phyloP scores from a whole-genome alignment of 2,888 invertebrate genomes.

The Perizoma affinitatum region DNA sequence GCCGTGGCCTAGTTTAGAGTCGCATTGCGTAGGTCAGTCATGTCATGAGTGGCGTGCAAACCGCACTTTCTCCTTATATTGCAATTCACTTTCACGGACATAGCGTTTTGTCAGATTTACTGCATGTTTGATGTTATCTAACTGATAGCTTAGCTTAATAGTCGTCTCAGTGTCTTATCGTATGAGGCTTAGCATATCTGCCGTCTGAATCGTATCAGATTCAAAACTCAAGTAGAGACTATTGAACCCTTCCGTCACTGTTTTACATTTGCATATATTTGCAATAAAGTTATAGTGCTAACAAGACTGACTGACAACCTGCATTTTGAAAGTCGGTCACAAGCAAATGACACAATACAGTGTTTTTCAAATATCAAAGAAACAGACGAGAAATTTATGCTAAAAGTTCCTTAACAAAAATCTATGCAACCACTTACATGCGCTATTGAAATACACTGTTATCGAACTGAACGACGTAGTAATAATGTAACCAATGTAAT shows the following conservation, averaged over 20 bases:
- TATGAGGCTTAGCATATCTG: not conserved
- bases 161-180: slow-evolving; percentile 2
- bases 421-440: slow-evolving; percentile 10
- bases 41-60: slow-evolving; percentile 50
- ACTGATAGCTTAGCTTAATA: slow-evolving; percentile 4
- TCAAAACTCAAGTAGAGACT: not conserved
- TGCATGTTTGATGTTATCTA: slow-evolving; percentile 31
- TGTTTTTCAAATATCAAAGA: slow-evolving; percentile 27
- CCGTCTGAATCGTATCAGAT: not conserved
- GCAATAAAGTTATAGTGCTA: slow-evolving; percentile 18
- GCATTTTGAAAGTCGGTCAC: slow-evolving; percentile 26
- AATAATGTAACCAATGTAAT: slow-evolving; percentile 27
- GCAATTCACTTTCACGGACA: slow-evolving; percentile 70
- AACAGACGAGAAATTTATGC: slow-evolving; percentile 20
- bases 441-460: slow-evolving; percentile 6
- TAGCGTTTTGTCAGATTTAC: slow-evolving; percentile 45
- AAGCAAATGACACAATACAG: slow-evolving; percentile 25
- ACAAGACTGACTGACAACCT: slow-evolving; percentile 24
- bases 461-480: slow-evolving; percentile 3
- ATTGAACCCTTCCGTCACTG: not conserved
- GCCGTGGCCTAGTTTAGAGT: slow-evolving; percentile 66
- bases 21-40: slow-evolving; percentile 78
- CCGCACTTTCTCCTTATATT: slow-evolving; percentile 67
- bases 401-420: slow-evolving; percentile 32
- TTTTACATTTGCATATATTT: slow-evolving; percentile 3